A percentile compares a stretch with the other conserved stretches of the same genome.
These are phyloP conservation scores for Sciaenops ocellatus DNA, from an alignment of 2,797 vertebrate genomes.

Conservation along the genomic window DNA sequence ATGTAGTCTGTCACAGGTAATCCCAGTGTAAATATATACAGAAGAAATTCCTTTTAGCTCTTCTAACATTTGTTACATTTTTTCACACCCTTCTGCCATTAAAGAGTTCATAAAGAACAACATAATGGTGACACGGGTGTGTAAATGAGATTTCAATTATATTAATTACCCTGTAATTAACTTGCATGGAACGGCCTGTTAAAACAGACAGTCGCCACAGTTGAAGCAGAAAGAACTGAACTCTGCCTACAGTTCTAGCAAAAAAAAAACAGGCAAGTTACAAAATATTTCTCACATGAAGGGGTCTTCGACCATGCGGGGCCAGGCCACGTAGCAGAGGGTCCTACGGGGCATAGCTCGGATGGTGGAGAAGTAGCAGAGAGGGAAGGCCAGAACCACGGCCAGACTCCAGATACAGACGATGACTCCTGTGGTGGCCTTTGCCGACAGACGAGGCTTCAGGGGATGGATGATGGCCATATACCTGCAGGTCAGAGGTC, in stretches of 20 bases:
- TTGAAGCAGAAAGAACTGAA: background rate
- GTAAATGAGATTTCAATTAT: background rate
- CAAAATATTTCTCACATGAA: slow-evolving; percentile 89
- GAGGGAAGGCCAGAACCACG: slow-evolving; percentile 94
- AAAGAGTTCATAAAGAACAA: background rate
- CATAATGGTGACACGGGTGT: background rate
- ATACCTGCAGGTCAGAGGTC: slow-evolving; percentile 85
- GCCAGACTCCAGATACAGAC: slow-evolving; percentile 96
- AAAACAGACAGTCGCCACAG: background rate
- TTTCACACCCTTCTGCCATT: background rate
- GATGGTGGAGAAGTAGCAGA: slow-evolving; percentile 94
- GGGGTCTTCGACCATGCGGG: slow-evolving; percentile 86
- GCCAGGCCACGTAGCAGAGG: slow-evolving; percentile 95
- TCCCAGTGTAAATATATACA: background rate
- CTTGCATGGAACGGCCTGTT: background rate
- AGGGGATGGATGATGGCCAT: slow-evolving; percentile 98
- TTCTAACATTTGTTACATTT: slow-evolving; percentile 4
- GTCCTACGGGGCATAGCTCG: slow-evolving; percentile 88
- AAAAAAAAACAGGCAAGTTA: background rate
- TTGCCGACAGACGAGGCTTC: slow-evolving; percentile 95
- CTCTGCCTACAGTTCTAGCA: background rate
- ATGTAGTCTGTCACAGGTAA: background rate
- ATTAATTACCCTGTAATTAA: background rate
- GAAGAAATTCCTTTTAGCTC: background rate
- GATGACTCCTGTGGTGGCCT: slow-evolving; percentile 93